phyloP scores from a whole-genome alignment of 2,797 vertebrate species.

The Clarias platycephalus region DNA sequence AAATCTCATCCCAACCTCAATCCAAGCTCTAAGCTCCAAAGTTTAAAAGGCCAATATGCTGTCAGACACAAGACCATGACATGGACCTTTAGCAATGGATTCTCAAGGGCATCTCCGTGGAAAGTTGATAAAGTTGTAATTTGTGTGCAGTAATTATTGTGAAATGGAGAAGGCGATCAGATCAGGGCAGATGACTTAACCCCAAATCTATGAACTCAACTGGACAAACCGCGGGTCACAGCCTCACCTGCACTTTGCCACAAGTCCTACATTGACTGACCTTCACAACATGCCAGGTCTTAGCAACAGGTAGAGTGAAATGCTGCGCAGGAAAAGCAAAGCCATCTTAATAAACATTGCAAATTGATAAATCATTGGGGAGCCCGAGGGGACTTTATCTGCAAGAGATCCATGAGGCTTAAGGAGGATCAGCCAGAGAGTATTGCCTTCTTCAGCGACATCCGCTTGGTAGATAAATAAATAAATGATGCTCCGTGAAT shows the following conservation, averaged over 20 bases:
- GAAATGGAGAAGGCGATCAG: slow-evolving; percentile 63
- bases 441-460: slow-evolving; percentile 81
- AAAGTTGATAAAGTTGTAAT: slow-evolving; percentile 66
- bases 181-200: slow-evolving; percentile 79
- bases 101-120: slow-evolving; percentile 30
- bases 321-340: slow-evolving; percentile 60
- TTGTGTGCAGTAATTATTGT: slow-evolving; percentile 72
- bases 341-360: slow-evolving; percentile 80
- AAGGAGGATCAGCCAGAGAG: slow-evolving; percentile 76
- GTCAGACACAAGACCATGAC: slow-evolving; percentile 51
- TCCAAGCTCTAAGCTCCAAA: neutral
- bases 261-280: slow-evolving; percentile 53
- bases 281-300: slow-evolving; percentile 35
- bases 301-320: slow-evolving; percentile 47
- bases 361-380: slow-evolving; percentile 85
- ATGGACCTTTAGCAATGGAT: slow-evolving; percentile 58
- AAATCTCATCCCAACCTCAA: neutral
- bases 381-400: slow-evolving; percentile 76
- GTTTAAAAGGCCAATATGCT: slow-evolving; percentile 18
- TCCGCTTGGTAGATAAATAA: slow-evolving; percentile 76
- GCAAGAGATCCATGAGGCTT: slow-evolving; percentile 75
- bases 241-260: slow-evolving; percentile 62
- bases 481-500: slow-evolving; percentile 73
- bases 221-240: slow-evolving; percentile 69
- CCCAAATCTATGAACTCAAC: slow-evolving; percentile 78